Base-by-base conservation (phyloP, 2,888 invertebrate species). In the Drosophila demipolita region DNA sequence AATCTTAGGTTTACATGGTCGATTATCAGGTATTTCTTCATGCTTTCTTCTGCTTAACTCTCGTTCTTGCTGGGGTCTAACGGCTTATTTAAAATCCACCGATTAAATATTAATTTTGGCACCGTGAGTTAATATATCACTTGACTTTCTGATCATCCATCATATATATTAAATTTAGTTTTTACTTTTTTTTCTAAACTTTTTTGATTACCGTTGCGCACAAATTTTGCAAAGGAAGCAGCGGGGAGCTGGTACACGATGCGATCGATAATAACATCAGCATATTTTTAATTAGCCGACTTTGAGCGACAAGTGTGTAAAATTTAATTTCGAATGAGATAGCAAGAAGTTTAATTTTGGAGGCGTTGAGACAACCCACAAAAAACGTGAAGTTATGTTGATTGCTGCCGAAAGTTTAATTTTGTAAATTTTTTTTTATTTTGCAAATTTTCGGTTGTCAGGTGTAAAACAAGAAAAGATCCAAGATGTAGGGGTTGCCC, bases 241-340 rank as follows among this genome's bases (percentile, higher is more conserved):
- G 73, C 65, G 62, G 53, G 70, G 17, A 42, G 63, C 48, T 45
- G 40, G 17, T 50, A 20, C 33, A 3, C 17, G 65, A 64, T n/a
- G 33, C 40, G 60, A 78, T 80, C 75, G 75, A 80, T 80, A 75
- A 75, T 74, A 82, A 67, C 77, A 82, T 77, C 63, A 78, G 59
- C 75, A 72, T 76, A 73, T 73, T 81, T 80, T 65, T 75, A 75
- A 77, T 89, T 82, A 79, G 70, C 65, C 40, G 57, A 29, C 26
- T 57, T 54, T 75, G 84, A 81, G 65, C 73, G 89, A 85, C 90
- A 87, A 85, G 86, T 87, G 90, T 87, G 86, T 81, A 75, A 87
- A 87, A 79, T 87, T 85, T 52, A 72, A 71, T 87, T 89, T 77
- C 75, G 40, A 54, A 66, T 54, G 52, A 53, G 45, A 7, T 20